phyloP scores from a whole-genome alignment of 2,888 invertebrate genomes.

The Ormyrus rosae region DNA sequence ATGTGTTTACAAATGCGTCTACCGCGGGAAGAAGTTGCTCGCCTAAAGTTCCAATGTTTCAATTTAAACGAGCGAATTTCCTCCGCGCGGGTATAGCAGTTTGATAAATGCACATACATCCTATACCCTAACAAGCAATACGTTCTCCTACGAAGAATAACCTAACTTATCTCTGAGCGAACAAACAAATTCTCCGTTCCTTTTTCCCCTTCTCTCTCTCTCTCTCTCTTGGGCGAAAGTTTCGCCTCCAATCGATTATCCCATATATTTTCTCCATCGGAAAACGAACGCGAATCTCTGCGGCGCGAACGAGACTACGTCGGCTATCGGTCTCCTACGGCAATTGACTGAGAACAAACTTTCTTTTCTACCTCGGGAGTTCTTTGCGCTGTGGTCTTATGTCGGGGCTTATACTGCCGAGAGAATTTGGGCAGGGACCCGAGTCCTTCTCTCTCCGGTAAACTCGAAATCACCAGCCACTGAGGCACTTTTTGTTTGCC shows the following conservation, averaged over 20 bases:
- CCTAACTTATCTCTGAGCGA: background rate
- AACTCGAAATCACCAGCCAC: slow-evolving; percentile 27
- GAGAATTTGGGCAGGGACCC: slow-evolving; percentile 40
- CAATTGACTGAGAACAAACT: slow-evolving; percentile 44
- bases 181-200: slow-evolving; percentile 37
- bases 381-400: background rate
- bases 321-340: background rate
- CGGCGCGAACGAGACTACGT: background rate
- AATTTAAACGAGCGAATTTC: background rate
- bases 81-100: background rate
- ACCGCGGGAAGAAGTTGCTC: background rate
- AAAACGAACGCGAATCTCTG: slow-evolving; percentile 1
- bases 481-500: slow-evolving; percentile 39
- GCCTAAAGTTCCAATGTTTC: background rate
- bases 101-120: slow-evolving; percentile 8
- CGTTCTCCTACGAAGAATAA: background rate
- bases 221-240: slow-evolving; percentile 11
- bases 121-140: background rate
- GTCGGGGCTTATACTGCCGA: slow-evolving; percentile 10
- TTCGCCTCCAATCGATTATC: slow-evolving; percentile 20
- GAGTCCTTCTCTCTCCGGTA: background rate
- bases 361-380: slow-evolving; percentile 39
- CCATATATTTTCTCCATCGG: slow-evolving; percentile 21
- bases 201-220: background rate
- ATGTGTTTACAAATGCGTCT: background rate